Percentiles rank a stretch among this genome's conserved stretches.
Conservation (phyloP, 2,113 vertebrate species). For the Macquaria australasica region DNA sequence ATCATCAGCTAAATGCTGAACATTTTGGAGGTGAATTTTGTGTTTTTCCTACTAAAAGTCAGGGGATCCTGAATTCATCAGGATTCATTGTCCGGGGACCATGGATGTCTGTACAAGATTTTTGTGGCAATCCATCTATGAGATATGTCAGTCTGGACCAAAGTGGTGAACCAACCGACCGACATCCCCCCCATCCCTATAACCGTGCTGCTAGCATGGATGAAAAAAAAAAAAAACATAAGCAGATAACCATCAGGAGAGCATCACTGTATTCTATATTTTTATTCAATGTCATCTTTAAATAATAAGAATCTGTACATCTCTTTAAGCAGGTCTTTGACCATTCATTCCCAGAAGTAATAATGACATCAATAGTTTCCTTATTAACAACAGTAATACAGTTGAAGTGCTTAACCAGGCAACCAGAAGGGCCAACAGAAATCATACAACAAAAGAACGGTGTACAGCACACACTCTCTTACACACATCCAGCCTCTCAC, state of each 20-base stretch:
- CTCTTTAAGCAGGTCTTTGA: slow-evolving; percentile 73
- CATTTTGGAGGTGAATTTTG: too few relatives aligned
- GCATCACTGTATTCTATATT: slow-evolving; percentile 63
- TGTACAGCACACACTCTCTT: slow-evolving; percentile 45
- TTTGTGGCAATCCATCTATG: background rate
- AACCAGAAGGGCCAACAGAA: slow-evolving; percentile 47
- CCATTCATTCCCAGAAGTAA: slow-evolving; percentile 72
- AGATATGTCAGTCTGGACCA: background rate
- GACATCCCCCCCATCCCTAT: too few relatives aligned
- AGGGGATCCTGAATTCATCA: background rate
- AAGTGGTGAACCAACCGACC: background rate
- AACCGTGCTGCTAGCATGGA: background rate
- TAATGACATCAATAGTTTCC: slow-evolving; percentile 70
- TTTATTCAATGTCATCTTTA: slow-evolving; percentile 82
- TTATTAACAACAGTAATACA: slow-evolving; percentile 77
- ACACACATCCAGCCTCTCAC: background rate
- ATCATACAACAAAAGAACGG: slow-evolving; percentile 62
- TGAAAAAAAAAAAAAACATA: background rate
- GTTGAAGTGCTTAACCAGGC: slow-evolving; percentile 78
- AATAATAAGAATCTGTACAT: slow-evolving; percentile 83
- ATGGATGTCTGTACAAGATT: too few relatives aligned
- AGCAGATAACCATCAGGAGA: background rate
- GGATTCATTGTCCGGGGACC: fast-evolving
- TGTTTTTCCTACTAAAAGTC: too few relatives aligned
- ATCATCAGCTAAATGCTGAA: too few relatives aligned